Evolutionary conservation across 1,140 invertebrate genomes (phyloP).

Genomic region (Lepidurus packardi): DNA sequence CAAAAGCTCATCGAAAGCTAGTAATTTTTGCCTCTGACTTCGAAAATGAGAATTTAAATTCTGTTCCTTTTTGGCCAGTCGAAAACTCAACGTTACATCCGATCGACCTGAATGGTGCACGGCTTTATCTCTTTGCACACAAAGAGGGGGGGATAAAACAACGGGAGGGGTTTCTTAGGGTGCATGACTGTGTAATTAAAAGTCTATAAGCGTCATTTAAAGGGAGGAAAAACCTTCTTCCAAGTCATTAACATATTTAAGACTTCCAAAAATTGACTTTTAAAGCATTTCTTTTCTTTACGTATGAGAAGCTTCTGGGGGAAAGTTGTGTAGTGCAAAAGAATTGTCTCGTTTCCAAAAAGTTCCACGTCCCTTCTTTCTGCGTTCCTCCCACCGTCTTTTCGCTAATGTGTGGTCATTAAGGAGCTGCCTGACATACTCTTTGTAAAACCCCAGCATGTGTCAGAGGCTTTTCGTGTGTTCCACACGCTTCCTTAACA

Average conservation of each 20-base stretch:
- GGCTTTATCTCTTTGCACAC: neutral
- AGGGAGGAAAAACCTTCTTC: neutral
- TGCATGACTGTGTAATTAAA: conserved; percentile 7
- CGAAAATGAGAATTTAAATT: neutral
- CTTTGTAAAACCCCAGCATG: neutral
- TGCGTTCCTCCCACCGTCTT: conserved; percentile 7
- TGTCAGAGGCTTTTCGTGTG: neutral
- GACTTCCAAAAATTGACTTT: neutral
- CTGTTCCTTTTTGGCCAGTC: neutral
- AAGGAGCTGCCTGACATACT: neutral
- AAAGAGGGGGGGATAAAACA: neutral
- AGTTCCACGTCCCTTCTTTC: neutral
- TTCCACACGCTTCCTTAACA: neutral
- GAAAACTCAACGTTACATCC: no score
- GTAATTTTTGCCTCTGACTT: neutral
- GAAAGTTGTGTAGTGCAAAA: neutral
- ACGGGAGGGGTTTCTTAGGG: neutral
- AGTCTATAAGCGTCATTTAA: neutral
- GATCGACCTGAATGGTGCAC: no score
- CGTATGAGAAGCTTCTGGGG: neutral
- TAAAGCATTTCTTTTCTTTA: neutral
- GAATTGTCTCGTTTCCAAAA: neutral
- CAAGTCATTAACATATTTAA: neutral
- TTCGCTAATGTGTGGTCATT: conserved; percentile 14
- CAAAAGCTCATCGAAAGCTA: conserved; percentile 10